Evolutionary conservation across 92 coral and sea anemone species (phyloP).

Genomic region (Pocillopora meandrina): DNA sequence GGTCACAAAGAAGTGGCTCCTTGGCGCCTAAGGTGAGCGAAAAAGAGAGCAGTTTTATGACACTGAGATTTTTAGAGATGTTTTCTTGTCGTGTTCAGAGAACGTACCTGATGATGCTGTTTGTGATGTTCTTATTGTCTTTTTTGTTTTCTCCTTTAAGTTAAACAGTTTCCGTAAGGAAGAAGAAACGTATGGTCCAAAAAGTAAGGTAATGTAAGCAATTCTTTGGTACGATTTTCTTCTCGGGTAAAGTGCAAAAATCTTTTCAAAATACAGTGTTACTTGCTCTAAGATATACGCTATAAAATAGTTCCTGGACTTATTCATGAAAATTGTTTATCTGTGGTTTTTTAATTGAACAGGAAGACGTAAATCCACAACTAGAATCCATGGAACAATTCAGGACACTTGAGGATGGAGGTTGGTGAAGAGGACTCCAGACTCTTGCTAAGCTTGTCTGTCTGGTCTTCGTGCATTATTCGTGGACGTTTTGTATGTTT

Average conservation of each 20-base stretch:
- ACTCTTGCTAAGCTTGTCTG: too few species aligned
- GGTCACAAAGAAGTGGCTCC: slow-evolving; percentile 87
- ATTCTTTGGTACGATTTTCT: background rate
- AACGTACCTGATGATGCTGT: too few species aligned
- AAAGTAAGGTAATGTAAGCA: slow-evolving; percentile 22
- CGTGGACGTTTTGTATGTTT: too few species aligned
- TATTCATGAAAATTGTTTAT: background rate
- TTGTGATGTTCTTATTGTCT: background rate
- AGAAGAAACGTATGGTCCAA: slow-evolving; percentile 25
- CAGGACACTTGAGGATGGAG: slow-evolving; percentile 82
- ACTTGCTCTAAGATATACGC: too few species aligned
- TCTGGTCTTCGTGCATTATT: too few species aligned
- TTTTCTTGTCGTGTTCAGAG: too few species aligned
- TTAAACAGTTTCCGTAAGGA: slow-evolving; percentile 39
- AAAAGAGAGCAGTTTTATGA: background rate
- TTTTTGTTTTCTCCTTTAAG: background rate
- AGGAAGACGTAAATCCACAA: slow-evolving; percentile 47
- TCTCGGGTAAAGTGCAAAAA: background rate
- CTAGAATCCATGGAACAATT: slow-evolving; percentile 39
- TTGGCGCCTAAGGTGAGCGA: slow-evolving; percentile 77
- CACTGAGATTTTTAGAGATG: background rate
- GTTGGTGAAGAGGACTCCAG: slow-evolving; percentile 11
- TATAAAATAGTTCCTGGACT: too few species aligned
- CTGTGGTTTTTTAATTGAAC: background rate
- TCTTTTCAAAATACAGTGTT: too few species aligned